Base-by-base conservation (phyloP, 2,113 vertebrate species). In the Nannobrachium achirus region DNA sequence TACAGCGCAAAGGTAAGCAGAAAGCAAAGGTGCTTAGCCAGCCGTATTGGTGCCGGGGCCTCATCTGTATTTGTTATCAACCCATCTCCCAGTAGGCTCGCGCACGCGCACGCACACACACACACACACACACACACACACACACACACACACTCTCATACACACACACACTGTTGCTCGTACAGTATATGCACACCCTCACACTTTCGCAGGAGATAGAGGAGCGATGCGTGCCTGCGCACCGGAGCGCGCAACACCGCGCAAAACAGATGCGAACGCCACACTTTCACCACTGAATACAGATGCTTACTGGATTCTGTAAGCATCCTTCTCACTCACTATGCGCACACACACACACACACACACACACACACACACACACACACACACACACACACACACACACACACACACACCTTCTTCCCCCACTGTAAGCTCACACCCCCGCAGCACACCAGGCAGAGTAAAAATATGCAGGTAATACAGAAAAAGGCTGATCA, bases 1-100 rank as follows among this genome's bases (percentile, higher is more conserved):
- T 59, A 50, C 79, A 63, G 60, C 87, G 88, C 88, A 75, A 49
- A 86, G 84, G 87, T 92, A 91, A 93, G 91, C 92, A 92, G 87
- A 92, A 92, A 90, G 60, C 80, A 87, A 84, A 91, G 82, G 78
- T 89, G 92, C 92, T 93, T 93, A 92, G 90, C 88, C 85, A 91
- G 89, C 89, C 80, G 60, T 85, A 91, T 89, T 78, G 74, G 78
- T 83, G 75, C 84, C 79, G 67, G 66, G 82, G 80, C 66, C 87
- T 92, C 91, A 92, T 93, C 90, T 91, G 86, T 91, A 90, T 84
- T 81, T 89, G 91, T 89, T 92, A 89, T 89, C 86, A 82, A 66
- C 70, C 78, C 80, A 81, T 88, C 83, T 91, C 90, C 91, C 86
- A 49, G 25, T 4, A 80, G 85, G 75, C 84, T 80, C 85, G 45